Evolutionary conservation across 2,113 vertebrate species (phyloP).

Genomic region (Tor tambroides): DNA sequence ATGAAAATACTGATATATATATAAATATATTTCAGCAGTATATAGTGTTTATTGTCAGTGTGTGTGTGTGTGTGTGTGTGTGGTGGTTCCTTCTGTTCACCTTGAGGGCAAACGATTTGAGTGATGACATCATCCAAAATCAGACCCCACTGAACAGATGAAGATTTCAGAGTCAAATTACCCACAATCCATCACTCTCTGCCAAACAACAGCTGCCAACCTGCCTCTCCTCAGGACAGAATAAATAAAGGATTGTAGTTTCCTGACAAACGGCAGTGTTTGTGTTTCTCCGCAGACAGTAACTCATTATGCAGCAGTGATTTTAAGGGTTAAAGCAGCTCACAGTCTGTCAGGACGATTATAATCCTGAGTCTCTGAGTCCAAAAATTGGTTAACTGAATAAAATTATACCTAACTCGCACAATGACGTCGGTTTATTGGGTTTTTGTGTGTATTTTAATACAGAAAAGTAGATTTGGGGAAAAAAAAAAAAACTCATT

Average conservation of each 20-base stretch:
- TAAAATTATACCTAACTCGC: background rate
- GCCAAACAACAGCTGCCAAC: slow-evolving; percentile 16
- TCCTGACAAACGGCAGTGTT: background rate
- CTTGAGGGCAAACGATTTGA: slow-evolving; percentile 19
- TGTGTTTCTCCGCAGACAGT: background rate
- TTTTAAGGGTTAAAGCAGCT: background rate
- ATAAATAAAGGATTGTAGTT: slow-evolving; percentile 3
- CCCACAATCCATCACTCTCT: slow-evolving; percentile 21
- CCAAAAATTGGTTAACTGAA: background rate
- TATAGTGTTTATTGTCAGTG: too few relatives aligned
- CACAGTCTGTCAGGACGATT: background rate
- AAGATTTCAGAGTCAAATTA: slow-evolving; percentile 25
- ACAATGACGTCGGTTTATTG: background rate
- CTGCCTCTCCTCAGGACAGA: background rate
- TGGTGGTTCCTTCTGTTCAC: background rate
- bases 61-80: background rate
- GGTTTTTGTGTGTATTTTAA: background rate
- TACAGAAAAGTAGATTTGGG: background rate
- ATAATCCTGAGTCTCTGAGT: background rate
- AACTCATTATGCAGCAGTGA: background rate
- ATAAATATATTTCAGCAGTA: too few relatives aligned
- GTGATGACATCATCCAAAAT: slow-evolving; percentile 28
- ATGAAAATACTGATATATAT: too few relatives aligned
- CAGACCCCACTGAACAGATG: slow-evolving; percentile 3
- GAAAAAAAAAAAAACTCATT: background rate